Percentiles rank a stretch among this genome's conserved stretches.
Evolutionary conservation across 2,797 vertebrate species (phyloP).

Genomic region (Centropyge bicolor): DNA sequence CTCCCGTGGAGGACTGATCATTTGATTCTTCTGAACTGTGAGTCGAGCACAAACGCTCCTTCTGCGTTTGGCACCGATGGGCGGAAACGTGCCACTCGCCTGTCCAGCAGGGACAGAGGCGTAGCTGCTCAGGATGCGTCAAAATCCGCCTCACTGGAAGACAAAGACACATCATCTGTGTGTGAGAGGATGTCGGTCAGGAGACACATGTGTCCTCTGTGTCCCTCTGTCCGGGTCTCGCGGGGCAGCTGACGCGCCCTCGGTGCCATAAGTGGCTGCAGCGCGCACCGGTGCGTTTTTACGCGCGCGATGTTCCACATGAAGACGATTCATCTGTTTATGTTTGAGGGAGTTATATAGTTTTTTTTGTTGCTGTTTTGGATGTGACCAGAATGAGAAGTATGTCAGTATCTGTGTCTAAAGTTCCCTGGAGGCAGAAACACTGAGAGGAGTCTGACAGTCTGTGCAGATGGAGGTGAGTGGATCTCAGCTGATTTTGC

Average conservation of each 20-base stretch:
- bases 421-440: conserved; percentile 19
- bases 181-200: background rate
- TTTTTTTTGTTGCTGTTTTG: background rate
- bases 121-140: background rate
- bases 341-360: too few relatives aligned
- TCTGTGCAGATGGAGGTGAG: conserved; percentile 64
- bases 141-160: background rate
- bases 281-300: conserved; percentile 37
- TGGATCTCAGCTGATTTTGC: conserved; percentile 1
- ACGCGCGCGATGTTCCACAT: conserved; percentile 14
- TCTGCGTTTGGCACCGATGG: background rate
- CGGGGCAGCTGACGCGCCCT: conserved; percentile 14
- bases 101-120: background rate
- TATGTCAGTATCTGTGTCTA: background rate
- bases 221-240: background rate
- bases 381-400: background rate
- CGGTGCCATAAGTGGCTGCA: conserved; percentile 29
- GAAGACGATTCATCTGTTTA: too few relatives aligned
- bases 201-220: conserved; percentile 17
- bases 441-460: conserved; percentile 17
- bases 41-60: too few relatives aligned
- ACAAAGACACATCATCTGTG: background rate
- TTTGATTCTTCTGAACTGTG: too few relatives aligned
- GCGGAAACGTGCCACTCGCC: background rate
- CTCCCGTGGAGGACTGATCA: too few relatives aligned